Base-by-base conservation (phyloP, 1,140 invertebrate genomes). In the Scaptomyza hsui region DNA sequence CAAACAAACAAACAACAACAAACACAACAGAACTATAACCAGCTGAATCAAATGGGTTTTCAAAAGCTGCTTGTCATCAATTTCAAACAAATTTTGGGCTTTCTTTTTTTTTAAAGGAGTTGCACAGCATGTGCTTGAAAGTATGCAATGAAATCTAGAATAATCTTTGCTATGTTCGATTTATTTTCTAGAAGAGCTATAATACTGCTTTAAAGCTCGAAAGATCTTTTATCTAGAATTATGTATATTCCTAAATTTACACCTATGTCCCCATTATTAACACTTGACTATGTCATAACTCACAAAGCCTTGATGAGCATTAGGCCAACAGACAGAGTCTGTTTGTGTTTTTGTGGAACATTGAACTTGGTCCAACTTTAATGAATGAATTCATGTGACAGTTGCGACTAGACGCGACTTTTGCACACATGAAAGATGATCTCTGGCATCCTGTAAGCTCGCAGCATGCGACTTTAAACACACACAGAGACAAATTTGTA, bases 401-500 rank as follows among this genome's bases (percentile, higher is more conserved):
- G 29, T 21, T 48, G 41, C 19, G 48, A 19, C n/a, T n/a, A n/a
- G n/a, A n/a, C 29, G 6, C 18, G 3, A 32, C 29, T 32, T 32
- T 12, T 32, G 24, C 18, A 13, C 18, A 47, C 12, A 61, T 47
- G 57, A 48, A 19, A 24, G 21, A 45, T 55, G 42, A 15, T 6
- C 4, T 24, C 48, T 56, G 24, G 37, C 29, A 45, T 61, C 37
- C 35, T 51, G 53, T 52, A 21, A 37, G 18, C 13, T 48, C 39
- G 9, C 69, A 72, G 72, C 69, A 29, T 44, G 73, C 7, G 18
- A 42, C 37, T 39, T 71, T 60, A 64, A 69, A 42, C 71, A 56
- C 51, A 69, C 26, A 61, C 47, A 53, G 63, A 32, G 16, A 73
- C 71, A 73, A 73, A 73, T 73, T 69, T 61, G 26, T 24, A 26